Evolutionary conservation across 53 echinoderm and acorn worm species (phyloP).

Genomic region (Crossaster papposus): DNA sequence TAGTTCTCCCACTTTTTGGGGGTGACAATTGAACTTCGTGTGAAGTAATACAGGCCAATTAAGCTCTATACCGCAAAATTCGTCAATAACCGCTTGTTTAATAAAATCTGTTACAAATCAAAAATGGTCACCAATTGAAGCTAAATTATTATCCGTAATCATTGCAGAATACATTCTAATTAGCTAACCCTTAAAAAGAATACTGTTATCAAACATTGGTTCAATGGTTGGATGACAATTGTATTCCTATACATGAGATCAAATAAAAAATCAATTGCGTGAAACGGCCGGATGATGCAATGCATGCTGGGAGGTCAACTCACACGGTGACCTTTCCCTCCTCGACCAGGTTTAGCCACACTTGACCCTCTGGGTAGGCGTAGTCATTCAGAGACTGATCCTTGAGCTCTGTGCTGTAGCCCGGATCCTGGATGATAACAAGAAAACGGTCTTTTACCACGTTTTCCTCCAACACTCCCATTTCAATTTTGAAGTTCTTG

Average conservation of each 20-base stretch:
- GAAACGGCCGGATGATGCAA: neutral
- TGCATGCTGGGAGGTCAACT: constrained; percentile 32
- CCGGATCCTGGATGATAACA: constrained; percentile 70
- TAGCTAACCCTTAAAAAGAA: neutral
- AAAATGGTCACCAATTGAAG: no score
- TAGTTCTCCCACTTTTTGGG: no score
- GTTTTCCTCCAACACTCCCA: no score
- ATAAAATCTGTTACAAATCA: no score
- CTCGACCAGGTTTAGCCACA: constrained; percentile 79
- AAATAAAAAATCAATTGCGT: neutral
- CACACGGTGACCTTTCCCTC: constrained; percentile 76
- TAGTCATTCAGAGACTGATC: constrained; percentile 72
- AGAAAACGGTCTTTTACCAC: neutral
- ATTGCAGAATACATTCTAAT: no score
- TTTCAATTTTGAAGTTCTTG: no score
- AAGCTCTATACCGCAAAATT: no score
- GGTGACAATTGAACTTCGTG: no score
- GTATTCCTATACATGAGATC: neutral
- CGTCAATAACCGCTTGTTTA: no score
- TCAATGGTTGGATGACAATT: neutral
- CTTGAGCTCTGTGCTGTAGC: constrained; percentile 87
- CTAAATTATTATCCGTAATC: no score
- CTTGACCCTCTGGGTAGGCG: constrained; percentile 78
- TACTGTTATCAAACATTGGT: neutral
- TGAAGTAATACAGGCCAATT: no score